Percentiles rank a stretch among this genome's conserved stretches.
Evolutionary conservation across 2,797 vertebrate species (phyloP).

Genomic region (Eulemur mongoz): DNA sequence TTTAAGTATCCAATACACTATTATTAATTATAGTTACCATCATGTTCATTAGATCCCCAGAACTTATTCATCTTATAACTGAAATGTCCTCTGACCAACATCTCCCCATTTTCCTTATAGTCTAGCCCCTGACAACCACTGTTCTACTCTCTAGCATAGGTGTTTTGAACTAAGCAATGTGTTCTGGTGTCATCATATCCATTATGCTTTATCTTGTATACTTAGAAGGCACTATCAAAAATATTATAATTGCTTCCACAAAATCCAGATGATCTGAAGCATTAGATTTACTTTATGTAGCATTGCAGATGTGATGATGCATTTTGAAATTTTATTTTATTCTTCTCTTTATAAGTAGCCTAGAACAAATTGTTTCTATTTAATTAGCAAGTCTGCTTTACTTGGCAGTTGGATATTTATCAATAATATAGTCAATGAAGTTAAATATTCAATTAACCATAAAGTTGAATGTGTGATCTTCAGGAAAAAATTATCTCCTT

Average conservation of each 20-base stretch:
- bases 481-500: neutral
- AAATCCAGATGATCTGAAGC: neutral
- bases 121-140: neutral
- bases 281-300: constrained; percentile 5
- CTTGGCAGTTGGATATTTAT: neutral
- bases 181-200: constrained; percentile 22
- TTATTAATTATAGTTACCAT: neutral
- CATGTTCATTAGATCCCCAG: neutral
- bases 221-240: constrained; percentile 15
- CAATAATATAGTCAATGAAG: neutral
- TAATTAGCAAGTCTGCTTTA: constrained; percentile 16
- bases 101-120: neutral
- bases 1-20: neutral
- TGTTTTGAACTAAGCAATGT: constrained; percentile 42
- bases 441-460: neutral
- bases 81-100: neutral
- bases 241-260: neutral
- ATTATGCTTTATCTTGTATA: neutral
- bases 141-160: neutral
- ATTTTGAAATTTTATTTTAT: constrained; percentile 31
- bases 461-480: neutral
- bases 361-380: constrained; percentile 27
- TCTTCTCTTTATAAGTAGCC: constrained; percentile 20
- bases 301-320: neutral
- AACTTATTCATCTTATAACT: neutral